Evolutionary conservation across 1,140 invertebrate genomes (phyloP).

Genomic region (Chelonus insularis): DNA sequence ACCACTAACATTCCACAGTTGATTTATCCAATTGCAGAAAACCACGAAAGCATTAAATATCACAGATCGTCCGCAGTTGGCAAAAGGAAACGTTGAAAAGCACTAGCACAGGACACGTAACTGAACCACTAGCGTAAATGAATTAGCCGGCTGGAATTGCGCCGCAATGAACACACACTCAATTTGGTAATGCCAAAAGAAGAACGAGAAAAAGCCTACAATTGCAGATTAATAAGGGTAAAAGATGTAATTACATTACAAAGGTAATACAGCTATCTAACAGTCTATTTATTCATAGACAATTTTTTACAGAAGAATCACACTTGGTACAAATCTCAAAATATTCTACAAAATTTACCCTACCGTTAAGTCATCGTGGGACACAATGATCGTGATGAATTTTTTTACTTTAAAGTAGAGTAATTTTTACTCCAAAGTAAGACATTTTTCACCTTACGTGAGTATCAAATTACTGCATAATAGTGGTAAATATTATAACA

Average conservation of each 20-base stretch:
- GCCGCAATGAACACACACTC: constrained; percentile 11
- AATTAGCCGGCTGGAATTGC: constrained; percentile 23
- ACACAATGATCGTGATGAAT: too few relatives aligned
- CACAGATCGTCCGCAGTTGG: constrained; percentile 10
- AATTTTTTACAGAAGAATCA: too few relatives aligned
- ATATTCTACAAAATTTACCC: too few relatives aligned
- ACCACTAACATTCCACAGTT: constrained; percentile 10
- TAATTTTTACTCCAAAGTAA: too few relatives aligned
- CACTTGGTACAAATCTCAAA: too few relatives aligned
- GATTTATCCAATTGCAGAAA: constrained; percentile 24
- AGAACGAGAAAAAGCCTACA: not conserved
- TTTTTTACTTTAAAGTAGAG: too few relatives aligned
- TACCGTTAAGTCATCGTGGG: too few relatives aligned
- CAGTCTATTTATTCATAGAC: not conserved
- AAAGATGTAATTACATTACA: constrained; percentile 1
- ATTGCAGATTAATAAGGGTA: constrained; percentile 21
- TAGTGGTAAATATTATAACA: too few relatives aligned
- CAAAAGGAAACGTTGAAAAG: constrained; percentile 22
- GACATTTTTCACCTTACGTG: too few relatives aligned
- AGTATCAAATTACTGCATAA: too few relatives aligned
- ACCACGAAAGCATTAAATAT: constrained; percentile 25
- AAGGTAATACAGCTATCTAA: not conserved
- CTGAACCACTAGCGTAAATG: constrained; percentile 20
- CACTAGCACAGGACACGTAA: constrained; percentile 6
- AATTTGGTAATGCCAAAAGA: not conserved